A percentile compares a stretch with the other conserved stretches of the same genome.
These are phyloP conservation scores for Ornithorhynchus anatinus DNA, from an alignment of 2,113 vertebrate genomes.

Conservation along the genomic window DNA sequence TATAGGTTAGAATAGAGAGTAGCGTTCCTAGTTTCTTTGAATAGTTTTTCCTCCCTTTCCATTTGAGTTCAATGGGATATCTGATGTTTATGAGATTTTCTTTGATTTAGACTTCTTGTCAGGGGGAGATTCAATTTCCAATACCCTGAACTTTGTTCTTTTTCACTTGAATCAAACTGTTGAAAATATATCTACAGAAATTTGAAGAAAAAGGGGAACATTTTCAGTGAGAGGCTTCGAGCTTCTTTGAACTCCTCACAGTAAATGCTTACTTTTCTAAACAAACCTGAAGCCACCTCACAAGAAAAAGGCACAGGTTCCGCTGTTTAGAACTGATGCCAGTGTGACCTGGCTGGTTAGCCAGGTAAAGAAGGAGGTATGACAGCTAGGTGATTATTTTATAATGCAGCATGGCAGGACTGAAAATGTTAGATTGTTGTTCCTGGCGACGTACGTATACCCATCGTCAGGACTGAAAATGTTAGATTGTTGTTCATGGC, in stretches of 20 bases:
- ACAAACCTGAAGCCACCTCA: no score
- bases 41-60: neutral
- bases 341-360: no score
- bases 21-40: neutral
- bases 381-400: no score
- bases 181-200: conserved; percentile 31
- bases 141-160: neutral
- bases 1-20: accelerated
- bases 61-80: neutral
- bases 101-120: conserved; percentile 14
- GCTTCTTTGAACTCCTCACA: conserved; percentile 30
- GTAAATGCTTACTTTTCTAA: conserved; percentile 30
- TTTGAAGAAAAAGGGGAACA: conserved; percentile 11
- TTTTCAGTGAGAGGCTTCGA: conserved; percentile 22
- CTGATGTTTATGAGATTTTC: neutral
- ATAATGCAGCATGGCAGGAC: no score
- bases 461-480: no score
- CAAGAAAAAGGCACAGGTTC: no score
- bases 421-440: no score
- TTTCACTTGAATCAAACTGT: neutral
- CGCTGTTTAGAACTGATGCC: no score
- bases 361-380: no score
- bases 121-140: conserved; percentile 9
- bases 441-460: no score
- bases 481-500: no score